Evolutionary conservation across 2,113 vertebrate genomes (phyloP).

Genomic region (Pseudolaguvia tuberculata): DNA sequence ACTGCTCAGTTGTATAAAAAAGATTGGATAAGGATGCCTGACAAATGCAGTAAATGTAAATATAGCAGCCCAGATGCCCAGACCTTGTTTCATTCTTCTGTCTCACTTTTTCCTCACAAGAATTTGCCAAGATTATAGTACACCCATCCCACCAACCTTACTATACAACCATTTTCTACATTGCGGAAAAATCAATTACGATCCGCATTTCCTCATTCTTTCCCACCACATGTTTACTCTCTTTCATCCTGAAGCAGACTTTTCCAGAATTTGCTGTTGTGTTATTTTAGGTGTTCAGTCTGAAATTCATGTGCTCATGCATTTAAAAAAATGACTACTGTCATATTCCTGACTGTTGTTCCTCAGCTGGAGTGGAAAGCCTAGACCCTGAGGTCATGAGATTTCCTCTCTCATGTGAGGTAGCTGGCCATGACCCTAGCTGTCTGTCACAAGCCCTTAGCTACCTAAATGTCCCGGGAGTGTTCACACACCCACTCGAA

Average conservation of each 20-base stretch:
- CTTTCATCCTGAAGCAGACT: neutral
- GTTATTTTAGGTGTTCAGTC: constrained; percentile 24
- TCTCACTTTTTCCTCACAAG: too few species aligned
- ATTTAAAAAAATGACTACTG: constrained; percentile 5
- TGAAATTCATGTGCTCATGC: neutral
- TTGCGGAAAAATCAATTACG: neutral
- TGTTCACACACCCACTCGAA: neutral
- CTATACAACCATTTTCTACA: constrained; percentile 7
- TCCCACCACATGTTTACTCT: neutral
- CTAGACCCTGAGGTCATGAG: constrained; percentile 44
- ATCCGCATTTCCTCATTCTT: neutral
- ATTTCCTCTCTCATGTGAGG: constrained; percentile 33
- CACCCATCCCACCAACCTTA: neutral
- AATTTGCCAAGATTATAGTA: neutral
- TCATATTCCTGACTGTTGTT: constrained; percentile 28
- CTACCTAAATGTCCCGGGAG: constrained; percentile 10
- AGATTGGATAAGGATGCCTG: too few species aligned
- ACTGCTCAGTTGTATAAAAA: too few species aligned
- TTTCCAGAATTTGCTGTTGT: constrained; percentile 8
- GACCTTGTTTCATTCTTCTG: too few species aligned
- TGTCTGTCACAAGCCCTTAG: constrained; percentile 28
- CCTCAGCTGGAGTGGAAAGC: constrained; percentile 39
- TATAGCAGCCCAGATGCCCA: too few species aligned
- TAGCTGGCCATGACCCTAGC: constrained; percentile 34
- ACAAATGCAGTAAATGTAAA: too few species aligned